Percentiles rank a stretch among this genome's conserved stretches.
phyloP scores from a whole-genome alignment of 1,140 invertebrate species.

The Cyphomyrmex costatus region DNA sequence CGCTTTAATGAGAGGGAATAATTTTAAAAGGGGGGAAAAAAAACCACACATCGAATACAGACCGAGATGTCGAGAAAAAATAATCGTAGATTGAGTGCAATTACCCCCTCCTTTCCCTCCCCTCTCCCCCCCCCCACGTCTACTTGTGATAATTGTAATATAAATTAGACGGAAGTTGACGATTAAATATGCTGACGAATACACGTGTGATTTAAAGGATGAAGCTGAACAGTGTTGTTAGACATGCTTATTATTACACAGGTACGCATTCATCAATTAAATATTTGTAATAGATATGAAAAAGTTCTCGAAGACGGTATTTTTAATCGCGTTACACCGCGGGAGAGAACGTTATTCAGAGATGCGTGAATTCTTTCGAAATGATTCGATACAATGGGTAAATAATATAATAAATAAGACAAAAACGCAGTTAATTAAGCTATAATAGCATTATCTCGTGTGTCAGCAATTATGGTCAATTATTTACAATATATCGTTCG shows the following conservation, averaged over 20 bases:
- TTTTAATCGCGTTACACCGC: neutral
- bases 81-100: neutral
- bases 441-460: neutral
- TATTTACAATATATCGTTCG: neutral
- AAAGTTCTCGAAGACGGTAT: neutral
- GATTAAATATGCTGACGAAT: neutral
- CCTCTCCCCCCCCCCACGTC: neutral
- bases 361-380: neutral
- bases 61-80: neutral
- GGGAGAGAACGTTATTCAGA: slow-evolving; percentile 7
- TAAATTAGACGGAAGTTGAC: slow-evolving; percentile 23
- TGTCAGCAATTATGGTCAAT: slow-evolving; percentile 5
- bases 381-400: neutral
- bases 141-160: neutral
- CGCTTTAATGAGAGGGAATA: neutral
- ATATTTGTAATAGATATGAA: neutral
- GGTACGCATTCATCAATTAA: slow-evolving; percentile 6
- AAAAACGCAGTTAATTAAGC: slow-evolving; percentile 2
- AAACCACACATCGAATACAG: neutral
- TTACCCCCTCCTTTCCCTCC: neutral
- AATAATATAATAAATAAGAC: neutral
- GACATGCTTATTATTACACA: slow-evolving; percentile 7
- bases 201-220: slow-evolving; percentile 22
- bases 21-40: neutral
- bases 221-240: neutral